A percentile compares a stretch with the other conserved stretches of the same genome.
Evolutionary conservation across 1,140 invertebrate species (phyloP).

Genomic region (Helicorthomorpha holstii): DNA sequence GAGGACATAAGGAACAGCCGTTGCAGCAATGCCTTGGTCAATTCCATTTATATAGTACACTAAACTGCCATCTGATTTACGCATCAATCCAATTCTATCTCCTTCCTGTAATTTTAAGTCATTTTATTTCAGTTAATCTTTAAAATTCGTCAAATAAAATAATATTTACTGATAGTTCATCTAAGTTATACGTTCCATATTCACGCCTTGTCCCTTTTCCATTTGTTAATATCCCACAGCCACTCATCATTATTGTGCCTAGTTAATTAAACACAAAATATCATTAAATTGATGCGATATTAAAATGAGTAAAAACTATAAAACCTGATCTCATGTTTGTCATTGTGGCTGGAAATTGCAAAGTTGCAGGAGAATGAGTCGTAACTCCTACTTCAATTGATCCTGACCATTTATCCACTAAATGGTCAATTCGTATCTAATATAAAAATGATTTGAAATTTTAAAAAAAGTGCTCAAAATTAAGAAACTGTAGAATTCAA

Average conservation of each 20-base stretch:
- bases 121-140: slow-evolving; percentile 3
- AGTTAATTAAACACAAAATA: neutral
- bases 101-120: slow-evolving; percentile 41
- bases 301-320: too few species aligned
- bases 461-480: neutral
- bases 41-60: slow-evolving; percentile 87
- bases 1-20: slow-evolving; percentile 50
- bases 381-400: slow-evolving; percentile 89
- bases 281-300: slow-evolving; percentile 1
- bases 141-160: neutral
- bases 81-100: slow-evolving; percentile 72
- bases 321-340: slow-evolving; percentile 79
- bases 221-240: slow-evolving; percentile 83
- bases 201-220: slow-evolving; percentile 80
- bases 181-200: slow-evolving; percentile 86
- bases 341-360: slow-evolving; percentile 92
- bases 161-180: slow-evolving; percentile 57
- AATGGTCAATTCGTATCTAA: slow-evolving; percentile 65
- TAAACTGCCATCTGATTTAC: slow-evolving; percentile 59
- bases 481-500: neutral
- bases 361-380: slow-evolving; percentile 68
- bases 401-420: slow-evolving; percentile 85
- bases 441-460: slow-evolving; percentile 18
- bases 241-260: slow-evolving; percentile 91
- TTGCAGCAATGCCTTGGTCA: slow-evolving; percentile 77